Conservation (phyloP, 2,797 vertebrate genomes). For the Craterocephalus amniculus region DNA sequence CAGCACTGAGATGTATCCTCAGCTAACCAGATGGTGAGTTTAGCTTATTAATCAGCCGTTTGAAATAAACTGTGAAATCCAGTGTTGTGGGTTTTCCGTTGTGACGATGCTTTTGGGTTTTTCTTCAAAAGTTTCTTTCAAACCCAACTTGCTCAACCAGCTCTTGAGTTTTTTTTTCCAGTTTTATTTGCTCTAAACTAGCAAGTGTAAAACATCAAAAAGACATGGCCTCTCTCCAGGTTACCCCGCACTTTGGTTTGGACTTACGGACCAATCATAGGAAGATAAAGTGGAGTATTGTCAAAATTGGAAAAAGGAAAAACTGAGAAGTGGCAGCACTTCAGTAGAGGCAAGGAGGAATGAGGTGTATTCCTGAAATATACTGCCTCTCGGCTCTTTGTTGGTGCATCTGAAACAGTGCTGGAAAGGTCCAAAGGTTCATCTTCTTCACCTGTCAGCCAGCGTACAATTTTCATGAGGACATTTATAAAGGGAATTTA, state of each 20-base stretch:
- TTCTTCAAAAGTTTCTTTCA: not conserved
- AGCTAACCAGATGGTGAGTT: not conserved
- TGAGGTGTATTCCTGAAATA: not conserved
- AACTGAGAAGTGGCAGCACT: not conserved
- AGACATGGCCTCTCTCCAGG: not conserved
- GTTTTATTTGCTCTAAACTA: not conserved
- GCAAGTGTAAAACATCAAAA: not conserved
- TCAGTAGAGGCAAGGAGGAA: not conserved
- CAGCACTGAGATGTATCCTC: not conserved
- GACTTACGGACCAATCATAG: not conserved
- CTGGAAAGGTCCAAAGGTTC: not conserved
- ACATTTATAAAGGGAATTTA: not conserved
- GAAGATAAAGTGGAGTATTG: not conserved
- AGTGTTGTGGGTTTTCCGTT: not conserved
- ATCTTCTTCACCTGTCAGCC: not conserved
- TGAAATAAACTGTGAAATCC: not conserved
- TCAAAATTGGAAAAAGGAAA: not conserved
- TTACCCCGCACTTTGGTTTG: not conserved
- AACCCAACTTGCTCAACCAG: not conserved
- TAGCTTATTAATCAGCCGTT: not conserved
- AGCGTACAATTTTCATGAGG: not conserved
- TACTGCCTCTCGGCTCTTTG: not conserved
- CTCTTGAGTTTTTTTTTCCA: not conserved
- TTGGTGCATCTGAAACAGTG: not conserved
- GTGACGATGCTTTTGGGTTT: not conserved